Base-by-base conservation (phyloP, 2,797 vertebrate genomes). In the Mus caroli region DNA sequence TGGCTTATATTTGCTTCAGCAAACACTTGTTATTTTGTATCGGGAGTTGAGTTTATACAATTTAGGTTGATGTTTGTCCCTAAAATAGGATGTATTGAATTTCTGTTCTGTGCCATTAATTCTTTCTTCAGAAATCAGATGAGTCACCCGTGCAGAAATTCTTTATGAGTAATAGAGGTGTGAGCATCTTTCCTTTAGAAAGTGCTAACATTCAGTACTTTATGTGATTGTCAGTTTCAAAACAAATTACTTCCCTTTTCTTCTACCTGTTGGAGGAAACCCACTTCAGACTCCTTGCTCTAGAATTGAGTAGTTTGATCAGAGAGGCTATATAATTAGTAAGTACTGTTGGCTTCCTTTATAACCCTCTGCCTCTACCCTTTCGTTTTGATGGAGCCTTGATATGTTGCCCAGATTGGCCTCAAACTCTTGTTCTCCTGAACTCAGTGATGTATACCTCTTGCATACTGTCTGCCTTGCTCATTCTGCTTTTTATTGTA, bases 21-120 rank as follows among this genome's bases (percentile, higher is more conserved):
- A 89, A 52, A 67, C 77, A 94, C 77, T 92, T 96, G 89, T 87
- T 95, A 86, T 94, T 97, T 96, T 96, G 34, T 86, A 3, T 92
- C 79, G 88, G 62, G 82, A 37, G 40, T 56, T 90, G 85, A 88
- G 14, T 93, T 96, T 96, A 90, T 96, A 92, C 43, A 89, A 64
- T 37, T 75, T 6, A 0, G 2, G 46, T 50, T 96, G 88, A 84
- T 56, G 76, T 92, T 96, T 92, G 64, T 97, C 92, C 77, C 64
- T 96, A 37, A 97, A 94, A 77, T 89, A 83, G 71, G 50, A 91
- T 85, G 11, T 73, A 24, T 37, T 43, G 58, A 92, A 58, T 94
- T 94, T 97, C 94, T 96, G 34, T 94, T 50, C 92, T 96, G 0
- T 87, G 85, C 46, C 37, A 50, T 43, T 77, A 87, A 78, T 88